These are phyloP conservation scores for Plemyria rubiginata DNA, from an alignment of 2,888 invertebrate genomes.

Conservation along the genomic window DNA sequence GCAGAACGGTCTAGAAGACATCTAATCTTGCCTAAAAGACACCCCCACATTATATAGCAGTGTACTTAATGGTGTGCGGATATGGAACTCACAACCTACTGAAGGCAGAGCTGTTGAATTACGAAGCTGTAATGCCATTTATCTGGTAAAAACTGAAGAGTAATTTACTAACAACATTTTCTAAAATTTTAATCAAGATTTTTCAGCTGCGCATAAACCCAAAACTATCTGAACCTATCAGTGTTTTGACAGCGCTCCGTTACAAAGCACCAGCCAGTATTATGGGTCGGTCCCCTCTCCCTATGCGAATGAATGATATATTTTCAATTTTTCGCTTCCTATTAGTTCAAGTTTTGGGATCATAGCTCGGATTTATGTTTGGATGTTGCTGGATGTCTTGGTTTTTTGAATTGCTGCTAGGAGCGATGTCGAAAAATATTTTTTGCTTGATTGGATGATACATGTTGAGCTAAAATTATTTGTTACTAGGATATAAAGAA, in stretches of 20 bases:
- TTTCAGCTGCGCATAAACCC: conserved; percentile 51
- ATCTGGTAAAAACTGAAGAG: too few relatives aligned
- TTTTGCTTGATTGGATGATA: too few relatives aligned
- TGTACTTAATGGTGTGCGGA: too few relatives aligned
- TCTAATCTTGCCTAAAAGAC: too few relatives aligned
- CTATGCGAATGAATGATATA: conserved; percentile 68
- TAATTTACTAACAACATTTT: not conserved
- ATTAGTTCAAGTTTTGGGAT: conserved; percentile 66
- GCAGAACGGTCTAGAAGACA: too few relatives aligned
- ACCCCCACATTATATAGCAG: too few relatives aligned
- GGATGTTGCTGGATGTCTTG: conserved; percentile 23
- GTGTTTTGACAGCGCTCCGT: conserved; percentile 72
- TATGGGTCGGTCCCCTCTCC: conserved; percentile 63
- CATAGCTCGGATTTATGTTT: conserved; percentile 69
- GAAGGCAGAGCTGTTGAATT: too few relatives aligned
- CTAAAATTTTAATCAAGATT: conserved; percentile 53
- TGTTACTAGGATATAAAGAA: too few relatives aligned
- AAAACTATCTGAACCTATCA: conserved; percentile 58
- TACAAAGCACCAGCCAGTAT: conserved; percentile 64
- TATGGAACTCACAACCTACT: too few relatives aligned
- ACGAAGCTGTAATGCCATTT: too few relatives aligned
- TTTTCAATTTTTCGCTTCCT: conserved; percentile 79
- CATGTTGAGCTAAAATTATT: too few relatives aligned
- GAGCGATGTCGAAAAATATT: not conserved
- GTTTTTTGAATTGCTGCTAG: conserved; percentile 17